Evolutionary conservation across 2,797 vertebrate genomes (phyloP).

Genomic region (Arnoldichthys spilopterus): DNA sequence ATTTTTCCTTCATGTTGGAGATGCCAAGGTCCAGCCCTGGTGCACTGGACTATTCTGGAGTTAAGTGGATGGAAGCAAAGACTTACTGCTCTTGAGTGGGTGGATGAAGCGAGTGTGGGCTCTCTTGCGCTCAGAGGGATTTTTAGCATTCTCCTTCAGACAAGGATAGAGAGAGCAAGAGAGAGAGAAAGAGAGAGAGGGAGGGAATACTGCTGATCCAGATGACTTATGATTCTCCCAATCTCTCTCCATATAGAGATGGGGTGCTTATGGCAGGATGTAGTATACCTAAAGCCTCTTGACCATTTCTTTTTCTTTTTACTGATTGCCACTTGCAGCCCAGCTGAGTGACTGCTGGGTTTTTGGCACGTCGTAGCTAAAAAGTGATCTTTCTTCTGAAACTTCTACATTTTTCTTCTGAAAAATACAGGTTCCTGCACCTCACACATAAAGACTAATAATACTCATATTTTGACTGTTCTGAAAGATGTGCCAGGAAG

Average conservation of each 20-base stretch:
- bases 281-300: constrained; percentile 34
- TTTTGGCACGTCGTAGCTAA: constrained; percentile 1
- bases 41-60: constrained; percentile 35
- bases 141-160: constrained; percentile 56
- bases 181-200: constrained; percentile 34
- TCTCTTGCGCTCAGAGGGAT: constrained; percentile 51
- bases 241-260: constrained; percentile 43
- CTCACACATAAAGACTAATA: not conserved
- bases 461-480: not conserved
- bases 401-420: not conserved
- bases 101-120: constrained; percentile 44
- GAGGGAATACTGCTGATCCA: constrained; percentile 48
- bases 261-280: constrained; percentile 40
- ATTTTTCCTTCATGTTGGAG: constrained; percentile 20
- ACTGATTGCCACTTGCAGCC: constrained; percentile 26
- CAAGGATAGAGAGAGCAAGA: constrained; percentile 5
- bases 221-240: constrained; percentile 36
- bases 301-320: constrained; percentile 26
- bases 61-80: constrained; percentile 52
- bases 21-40: constrained; percentile 28
- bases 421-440: not conserved
- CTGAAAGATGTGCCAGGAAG: not conserved
- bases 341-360: not conserved
- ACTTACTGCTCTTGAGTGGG: constrained; percentile 52
- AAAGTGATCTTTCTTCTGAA: constrained; percentile 14